A percentile compares a stretch with the other conserved stretches of the same genome.
These are phyloP conservation scores for Paracentrotus lividus DNA, from an alignment of 53 echinoderm and acorn worm genomes.

Conservation along the genomic window DNA sequence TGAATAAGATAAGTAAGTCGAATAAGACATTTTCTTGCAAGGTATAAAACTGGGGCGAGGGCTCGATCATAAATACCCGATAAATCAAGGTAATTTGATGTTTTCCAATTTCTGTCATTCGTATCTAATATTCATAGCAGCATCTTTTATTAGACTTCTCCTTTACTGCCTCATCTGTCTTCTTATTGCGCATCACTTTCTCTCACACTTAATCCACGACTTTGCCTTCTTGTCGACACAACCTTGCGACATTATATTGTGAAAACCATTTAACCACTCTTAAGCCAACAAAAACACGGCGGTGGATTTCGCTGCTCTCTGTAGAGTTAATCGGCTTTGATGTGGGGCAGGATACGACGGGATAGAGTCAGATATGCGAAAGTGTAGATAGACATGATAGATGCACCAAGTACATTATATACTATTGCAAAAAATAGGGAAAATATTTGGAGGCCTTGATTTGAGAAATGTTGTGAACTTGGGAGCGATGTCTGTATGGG, in stretches of 20 bases:
- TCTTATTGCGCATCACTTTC: background rate
- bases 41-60: no score
- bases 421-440: background rate
- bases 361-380: slow-evolving; percentile 64
- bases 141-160: background rate
- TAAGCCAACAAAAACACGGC: slow-evolving; percentile 48
- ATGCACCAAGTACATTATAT: background rate
- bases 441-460: slow-evolving; percentile 32
- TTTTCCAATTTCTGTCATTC: background rate
- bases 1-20: no score
- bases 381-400: slow-evolving; percentile 48
- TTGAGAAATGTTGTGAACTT: background rate
- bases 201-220: background rate
- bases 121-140: background rate
- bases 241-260: slow-evolving; percentile 41
- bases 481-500: background rate
- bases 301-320: slow-evolving; percentile 66
- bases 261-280: slow-evolving; percentile 60
- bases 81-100: background rate
- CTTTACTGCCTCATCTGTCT: background rate
- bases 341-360: slow-evolving; percentile 52
- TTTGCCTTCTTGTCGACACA: slow-evolving; percentile 1
- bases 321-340: slow-evolving; percentile 62
- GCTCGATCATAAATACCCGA: no score
- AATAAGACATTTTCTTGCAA: no score